Evolutionary conservation across 30 jellyfish, hydroid and myxozoan species (phyloP).

Genomic region (Rhopilema esculentum): DNA sequence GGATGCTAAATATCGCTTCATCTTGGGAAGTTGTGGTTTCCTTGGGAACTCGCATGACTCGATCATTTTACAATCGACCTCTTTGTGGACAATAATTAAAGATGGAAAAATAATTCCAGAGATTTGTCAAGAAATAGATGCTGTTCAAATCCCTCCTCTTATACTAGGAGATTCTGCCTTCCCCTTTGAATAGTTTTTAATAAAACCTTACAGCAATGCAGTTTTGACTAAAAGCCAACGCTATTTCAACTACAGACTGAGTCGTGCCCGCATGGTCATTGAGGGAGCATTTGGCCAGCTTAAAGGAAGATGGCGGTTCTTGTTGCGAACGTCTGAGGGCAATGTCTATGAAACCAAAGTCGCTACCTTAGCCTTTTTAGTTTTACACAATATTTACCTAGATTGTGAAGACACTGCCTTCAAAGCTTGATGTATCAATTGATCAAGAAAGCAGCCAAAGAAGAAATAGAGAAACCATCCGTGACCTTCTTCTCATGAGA

Average conservation of each 20-base stretch:
- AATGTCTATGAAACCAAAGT: conserved; percentile 38
- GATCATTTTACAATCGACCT: neutral
- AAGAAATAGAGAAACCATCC: conserved; percentile 29
- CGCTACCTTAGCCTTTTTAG: conserved; percentile 63
- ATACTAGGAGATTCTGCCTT: conserved; percentile 39
- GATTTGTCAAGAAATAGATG: conserved; percentile 13
- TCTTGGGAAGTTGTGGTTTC: conserved; percentile 69
- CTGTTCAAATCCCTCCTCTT: conserved; percentile 27
- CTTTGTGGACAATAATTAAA: neutral
- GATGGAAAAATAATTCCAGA: neutral
- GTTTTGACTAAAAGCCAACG: conserved; percentile 24
- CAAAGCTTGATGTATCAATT: conserved; percentile 34
- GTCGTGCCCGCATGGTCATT: conserved; percentile 67
- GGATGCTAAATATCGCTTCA: conserved; percentile 55
- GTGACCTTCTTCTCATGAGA: conserved; percentile 45
- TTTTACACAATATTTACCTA: conserved; percentile 68
- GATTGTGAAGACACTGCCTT: conserved; percentile 60
- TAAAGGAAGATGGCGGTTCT: conserved; percentile 58
- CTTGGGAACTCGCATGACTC: conserved; percentile 69
- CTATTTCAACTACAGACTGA: conserved; percentile 49
- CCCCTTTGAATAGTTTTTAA: conserved; percentile 40
- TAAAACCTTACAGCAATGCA: conserved; percentile 17
- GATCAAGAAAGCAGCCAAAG: conserved; percentile 52
- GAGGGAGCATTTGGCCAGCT: conserved; percentile 43
- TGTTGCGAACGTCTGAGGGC: conserved; percentile 64